These are phyloP conservation scores for Xestia xanthographa DNA, from an alignment of 2,888 invertebrate species.

Conservation along the genomic window DNA sequence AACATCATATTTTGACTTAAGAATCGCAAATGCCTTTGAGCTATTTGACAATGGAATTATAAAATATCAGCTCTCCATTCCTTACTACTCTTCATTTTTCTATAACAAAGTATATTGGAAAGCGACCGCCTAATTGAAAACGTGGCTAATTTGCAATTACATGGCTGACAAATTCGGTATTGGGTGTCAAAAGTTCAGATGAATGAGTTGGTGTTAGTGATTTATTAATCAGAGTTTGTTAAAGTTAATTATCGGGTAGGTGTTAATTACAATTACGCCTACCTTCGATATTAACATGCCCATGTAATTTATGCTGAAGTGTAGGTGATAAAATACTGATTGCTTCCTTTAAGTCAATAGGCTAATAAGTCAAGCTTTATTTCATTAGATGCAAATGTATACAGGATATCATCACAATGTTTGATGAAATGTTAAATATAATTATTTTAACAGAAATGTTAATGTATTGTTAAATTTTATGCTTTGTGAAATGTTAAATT, in stretches of 20 bases:
- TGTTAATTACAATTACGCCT: slow-evolving; percentile 36
- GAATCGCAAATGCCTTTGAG: neutral
- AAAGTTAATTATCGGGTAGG: slow-evolving; percentile 32
- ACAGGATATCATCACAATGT: too few species aligned
- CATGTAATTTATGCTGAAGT: neutral
- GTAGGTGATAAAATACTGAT: neutral
- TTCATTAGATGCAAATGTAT: too few species aligned
- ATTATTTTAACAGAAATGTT: too few species aligned
- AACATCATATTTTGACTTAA: neutral
- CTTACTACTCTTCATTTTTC: slow-evolving; percentile 11
- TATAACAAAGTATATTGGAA: slow-evolving; percentile 20
- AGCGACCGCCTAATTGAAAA: slow-evolving; percentile 48
- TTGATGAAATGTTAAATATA: too few species aligned
- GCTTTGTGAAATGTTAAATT: too few species aligned
- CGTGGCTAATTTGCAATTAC: slow-evolving; percentile 48
- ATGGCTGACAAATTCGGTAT: slow-evolving; percentile 50
- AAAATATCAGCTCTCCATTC: neutral
- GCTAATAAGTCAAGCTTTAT: neutral
- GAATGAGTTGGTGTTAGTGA: slow-evolving; percentile 43
- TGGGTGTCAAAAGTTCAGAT: slow-evolving; percentile 46
- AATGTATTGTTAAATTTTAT: too few species aligned
- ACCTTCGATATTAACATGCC: slow-evolving; percentile 5
- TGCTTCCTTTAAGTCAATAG: neutral
- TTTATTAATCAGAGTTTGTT: slow-evolving; percentile 48
- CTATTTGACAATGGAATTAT: neutral